Evolutionary conservation across 2,797 vertebrate species (phyloP), one percentile per base, ranked within the genome.

Genomic region (Microchirus variegatus): DNA sequence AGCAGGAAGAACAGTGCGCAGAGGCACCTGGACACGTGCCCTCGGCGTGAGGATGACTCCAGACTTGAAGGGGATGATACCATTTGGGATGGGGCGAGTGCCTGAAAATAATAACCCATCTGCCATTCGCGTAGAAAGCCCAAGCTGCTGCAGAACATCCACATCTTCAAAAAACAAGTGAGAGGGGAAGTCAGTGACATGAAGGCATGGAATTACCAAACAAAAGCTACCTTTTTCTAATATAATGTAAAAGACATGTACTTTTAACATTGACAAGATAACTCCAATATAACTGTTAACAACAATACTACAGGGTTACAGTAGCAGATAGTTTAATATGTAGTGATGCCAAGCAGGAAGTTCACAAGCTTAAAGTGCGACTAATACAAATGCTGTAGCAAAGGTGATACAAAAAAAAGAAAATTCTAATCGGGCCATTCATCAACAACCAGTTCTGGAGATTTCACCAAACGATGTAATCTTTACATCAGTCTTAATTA

Each of bases 21-120:
- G 68, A 0, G 96, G 95, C 0, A 89, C 94, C 78, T 96, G 95
- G 0, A 99, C 59, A 1, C 91, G 93, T 0, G 95, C 95, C 78
- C 81, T 87, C 77, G 94, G 95, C 0, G 96, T 99, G 82, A 99
- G 92, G 89, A 99, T 97, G 76, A 98, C 90, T 61, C 97, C 97
- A 0, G 93, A 95, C 75, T 93, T 95, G 85, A 96, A 94, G n/a
- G 95, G 95, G 80, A 98, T 97, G 89, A 98, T 78, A 45, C 98
- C 98, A 17, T 84, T 91, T 54, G 92, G 94, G 81, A 86, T 66
- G 11, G 91, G 45, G 16, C 67, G 92, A 10, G 90, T 73, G 0
- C 92, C 92, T 59, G 89, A 74, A 59, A 89, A 82, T n/a, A 89
- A 49, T 0, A 80, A 59, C 10, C 48, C 75, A 0, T 66, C 90